Evolutionary conservation across 2,113 vertebrate species (phyloP), one percentile per base, ranked within the genome.

Genomic region (Tragelaphus scriptus): DNA sequence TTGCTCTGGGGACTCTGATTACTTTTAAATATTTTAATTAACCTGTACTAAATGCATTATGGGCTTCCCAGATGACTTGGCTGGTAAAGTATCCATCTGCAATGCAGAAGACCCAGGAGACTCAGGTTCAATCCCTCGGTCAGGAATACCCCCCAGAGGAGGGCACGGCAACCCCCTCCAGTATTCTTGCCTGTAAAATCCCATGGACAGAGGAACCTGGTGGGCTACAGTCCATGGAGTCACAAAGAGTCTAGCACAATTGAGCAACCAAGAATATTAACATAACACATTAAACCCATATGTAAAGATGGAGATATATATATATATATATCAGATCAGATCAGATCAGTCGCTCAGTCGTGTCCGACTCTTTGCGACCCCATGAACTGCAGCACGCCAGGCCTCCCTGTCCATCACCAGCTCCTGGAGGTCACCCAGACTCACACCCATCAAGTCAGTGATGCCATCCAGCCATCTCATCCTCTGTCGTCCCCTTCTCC

Each of bases 1-100:
- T 85, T 63, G 32, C 15, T 86, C 88, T 61, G 25, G 21, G 28
- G 21, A 61, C 56, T 55, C 9, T 53, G 81, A 53, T 71, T 85
- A 51, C 47, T 56, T 84, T 49, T 65, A 75, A 86, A 86, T n/a
- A 63, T 65, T 79, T 91, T 16, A 4, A 17, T 88, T 82, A 84
- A 32, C 1, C 7, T 51, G 47, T 88, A 30, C 32, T 25, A 58
- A 40, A 40, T 71, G 19, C n/a, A 40, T 71, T 40, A 14, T 26
- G 36, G 28, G 23, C 6, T 77, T 77, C 21, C 71, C 21, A 3
- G 6, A 44, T 77, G 71, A 77, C 36, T 40, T 26, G 71, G 71
- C 2, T 0, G 21, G 36, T 77, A 26, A 26, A 44, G 71, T 26
- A 44, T 44, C 71, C 36, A 44, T 44, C 71, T 77, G 36, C 71